Base-by-base conservation (phyloP, 2,113 vertebrate species). In the Anguilla rostrata region DNA sequence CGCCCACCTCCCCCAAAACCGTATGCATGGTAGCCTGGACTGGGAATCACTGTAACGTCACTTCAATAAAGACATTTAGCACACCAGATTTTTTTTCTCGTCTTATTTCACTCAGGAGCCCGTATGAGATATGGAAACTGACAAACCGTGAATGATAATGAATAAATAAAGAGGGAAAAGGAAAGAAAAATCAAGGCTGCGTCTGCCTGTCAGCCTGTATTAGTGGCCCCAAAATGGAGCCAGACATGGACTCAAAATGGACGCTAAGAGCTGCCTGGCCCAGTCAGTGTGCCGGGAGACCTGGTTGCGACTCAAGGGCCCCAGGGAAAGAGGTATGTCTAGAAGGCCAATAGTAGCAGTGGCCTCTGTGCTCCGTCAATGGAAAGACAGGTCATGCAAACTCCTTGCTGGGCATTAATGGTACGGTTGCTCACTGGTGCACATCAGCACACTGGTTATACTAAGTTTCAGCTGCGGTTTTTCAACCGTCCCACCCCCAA, bases 1-100 rank as follows among this genome's bases (percentile, higher is more conserved):
- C 26, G 5, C 71, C n/a, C 26, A 75, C n/a, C 9, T 26, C n/a
- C 71, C 3, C n/a, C 71, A 9, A 20, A 75, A 5, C 78, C 20
- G 11, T 41, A 80, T 41, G 34, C 78, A 80, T 80, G n/a, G 78
- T 22, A 39, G 12, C 39, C 78, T 22, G 53, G 49, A 16, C 78
- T 39, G 75, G 53, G 39, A 80, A 60, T 49, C 84, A 81, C 79
- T 81, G 39, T 22, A 81, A 26, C 49, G 16, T 26, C 53, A 4
- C 78, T 60, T 16, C 75, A 85, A 85, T 85, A 85, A 85, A 85
- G 84, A 40, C 15, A 57, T 9, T 40, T 81, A 60, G 39, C 75
- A 85, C 49, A 15, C 49, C 26, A 49, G 14, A 7, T 20, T 80
- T 9, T 80, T 43, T 5, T n/a, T 85, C 16, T 85, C 16, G 26